Conservation (phyloP, 2,113 vertebrate genomes). For the Uria lomvia region DNA sequence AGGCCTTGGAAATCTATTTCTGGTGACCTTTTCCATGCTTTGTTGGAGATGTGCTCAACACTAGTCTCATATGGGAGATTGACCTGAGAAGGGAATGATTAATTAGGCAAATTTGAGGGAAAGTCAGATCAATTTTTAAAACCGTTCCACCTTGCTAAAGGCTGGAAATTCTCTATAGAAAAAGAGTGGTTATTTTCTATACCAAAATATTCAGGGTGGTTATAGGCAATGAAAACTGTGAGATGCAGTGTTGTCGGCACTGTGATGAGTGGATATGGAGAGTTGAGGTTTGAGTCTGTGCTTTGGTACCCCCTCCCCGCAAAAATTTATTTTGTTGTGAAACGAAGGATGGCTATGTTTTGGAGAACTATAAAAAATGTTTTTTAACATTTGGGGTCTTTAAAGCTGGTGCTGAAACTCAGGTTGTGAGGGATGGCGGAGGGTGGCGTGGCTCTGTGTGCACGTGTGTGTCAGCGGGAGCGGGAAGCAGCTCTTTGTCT, state of each 20-base stretch:
- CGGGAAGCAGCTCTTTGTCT: background rate
- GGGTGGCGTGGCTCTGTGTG: background rate
- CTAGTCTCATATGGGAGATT: background rate
- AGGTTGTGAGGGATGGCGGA: background rate
- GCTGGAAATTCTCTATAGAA: background rate
- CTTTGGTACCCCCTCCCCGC: background rate
- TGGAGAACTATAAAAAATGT: background rate
- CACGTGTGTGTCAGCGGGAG: rapidly evolving
- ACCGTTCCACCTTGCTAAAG: background rate
- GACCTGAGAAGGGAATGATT: background rate
- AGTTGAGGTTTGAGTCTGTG: background rate
- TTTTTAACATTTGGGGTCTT: background rate
- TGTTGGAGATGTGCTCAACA: background rate
- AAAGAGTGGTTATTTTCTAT: background rate
- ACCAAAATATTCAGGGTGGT: background rate
- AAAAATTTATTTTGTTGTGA: background rate
- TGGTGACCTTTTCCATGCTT: conserved; percentile 17
- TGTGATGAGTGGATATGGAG: background rate
- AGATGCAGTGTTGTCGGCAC: background rate
- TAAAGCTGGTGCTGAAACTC: background rate
- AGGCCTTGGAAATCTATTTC: conserved; percentile 1
- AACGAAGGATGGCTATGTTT: background rate
- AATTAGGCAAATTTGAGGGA: conserved; percentile 21
- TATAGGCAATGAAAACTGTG: background rate
- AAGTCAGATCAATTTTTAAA: conserved; percentile 9